A percentile compares a stretch with the other conserved stretches of the same genome.
phyloP scores from a whole-genome alignment of 2,113 vertebrate species.

The Pachycephala philippinensis region DNA sequence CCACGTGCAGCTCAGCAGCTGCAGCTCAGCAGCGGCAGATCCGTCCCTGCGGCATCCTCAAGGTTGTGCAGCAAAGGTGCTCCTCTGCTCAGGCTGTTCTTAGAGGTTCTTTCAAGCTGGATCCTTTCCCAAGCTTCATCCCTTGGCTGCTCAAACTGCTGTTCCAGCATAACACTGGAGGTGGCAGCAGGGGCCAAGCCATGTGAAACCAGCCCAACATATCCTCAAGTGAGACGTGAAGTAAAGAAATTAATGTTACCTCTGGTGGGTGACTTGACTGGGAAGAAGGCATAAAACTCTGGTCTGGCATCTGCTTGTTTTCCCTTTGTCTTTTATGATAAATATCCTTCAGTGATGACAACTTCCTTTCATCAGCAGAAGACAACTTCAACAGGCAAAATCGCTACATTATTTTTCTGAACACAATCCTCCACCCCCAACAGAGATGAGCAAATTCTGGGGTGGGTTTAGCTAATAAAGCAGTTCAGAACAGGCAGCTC shows the following conservation, averaged over 20 bases:
- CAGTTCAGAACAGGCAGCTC: background rate
- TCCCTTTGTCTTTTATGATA: slow-evolving; percentile 83
- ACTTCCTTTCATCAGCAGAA: slow-evolving; percentile 67
- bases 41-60: background rate
- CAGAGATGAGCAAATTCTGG: background rate
- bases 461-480: background rate
- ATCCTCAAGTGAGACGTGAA: background rate
- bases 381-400: slow-evolving; percentile 67
- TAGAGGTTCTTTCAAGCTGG: background rate
- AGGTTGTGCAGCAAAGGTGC: slow-evolving; percentile 5
- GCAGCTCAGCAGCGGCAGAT: background rate
- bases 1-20: background rate
- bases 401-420: background rate
- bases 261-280: slow-evolving; percentile 78
- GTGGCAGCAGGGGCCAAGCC: slow-evolving; percentile 35
- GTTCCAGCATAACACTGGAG: slow-evolving; percentile 15
- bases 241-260: slow-evolving; percentile 66
- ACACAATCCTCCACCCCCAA: background rate
- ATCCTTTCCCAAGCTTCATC: background rate
- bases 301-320: slow-evolving; percentile 70
- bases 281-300: slow-evolving; percentile 65
- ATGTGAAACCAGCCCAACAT: background rate
- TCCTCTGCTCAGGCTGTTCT: background rate
- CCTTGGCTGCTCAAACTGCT: background rate
- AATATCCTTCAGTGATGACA: slow-evolving; percentile 84